Evolutionary conservation across 2,797 vertebrate species (phyloP), one percentile per base, ranked within the genome.

Genomic region (Neosilurus mollespiculum): DNA sequence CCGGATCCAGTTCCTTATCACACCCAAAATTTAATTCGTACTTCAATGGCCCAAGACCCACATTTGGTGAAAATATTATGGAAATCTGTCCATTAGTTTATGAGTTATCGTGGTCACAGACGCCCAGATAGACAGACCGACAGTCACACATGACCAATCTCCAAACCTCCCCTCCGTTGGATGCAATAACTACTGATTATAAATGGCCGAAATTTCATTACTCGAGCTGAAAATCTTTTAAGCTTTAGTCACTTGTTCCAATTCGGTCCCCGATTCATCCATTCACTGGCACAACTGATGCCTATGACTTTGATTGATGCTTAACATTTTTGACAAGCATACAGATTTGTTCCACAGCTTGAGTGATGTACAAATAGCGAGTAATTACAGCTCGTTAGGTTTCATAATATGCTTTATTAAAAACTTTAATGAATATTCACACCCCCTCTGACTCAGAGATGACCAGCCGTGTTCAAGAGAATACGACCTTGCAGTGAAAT

Each of bases 331-430:
- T 64, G 59, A 24, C 59, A 51, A 64, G 76, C 59, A 18, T 49
- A 64, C 37, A 18, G 9, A 18, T 78, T 64, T n/a, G 22, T 49
- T 78, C 37, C 22, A 34, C 59, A 51, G 34, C n/a, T 78, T 78
- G 76, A 78, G 20, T 64, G 76, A 64, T 18, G 37, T 26, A 22
- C 73, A n/a, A 76, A 34, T 37, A 37, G 20, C 30, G 58, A 26
- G 20, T 26, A 78, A 78, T 78, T 78, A 78, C 24, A 51, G 76
- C 15, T 24, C 26, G 1, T 53, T 8, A 53, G 65, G 20, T 77
- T 77, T 43, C 18, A 61, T 77, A 77, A 77, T 77, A 77, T 51
- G 59, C n/a, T 78, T 78, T 78, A 78, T 24, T 24, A 10, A 64
- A 56, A 58, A 37, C 12, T 5, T 5, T 16, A 34, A 14, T 14